Evolutionary conservation across 1,140 invertebrate species (phyloP), one percentile per base, ranked within the genome.

Genomic region (Aphelinus certus): DNA sequence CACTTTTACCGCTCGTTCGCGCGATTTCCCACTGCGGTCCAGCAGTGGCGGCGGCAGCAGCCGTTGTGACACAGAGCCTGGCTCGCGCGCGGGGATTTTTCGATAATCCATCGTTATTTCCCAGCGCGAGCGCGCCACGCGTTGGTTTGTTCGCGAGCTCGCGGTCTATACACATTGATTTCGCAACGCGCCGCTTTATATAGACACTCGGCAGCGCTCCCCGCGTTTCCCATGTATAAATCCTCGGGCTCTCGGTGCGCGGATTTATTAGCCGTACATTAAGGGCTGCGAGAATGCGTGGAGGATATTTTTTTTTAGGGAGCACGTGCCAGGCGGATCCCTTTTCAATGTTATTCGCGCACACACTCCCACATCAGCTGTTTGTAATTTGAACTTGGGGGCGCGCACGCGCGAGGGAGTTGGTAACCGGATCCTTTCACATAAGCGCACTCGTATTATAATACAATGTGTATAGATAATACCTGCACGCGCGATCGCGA

Each of bases 351-450:
- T 26, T 26, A 26, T 0, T 26, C 26, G 26, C 26, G 26, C 26
- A 26, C 26, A 26, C 26, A 26, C 26, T 26, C 26, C 26, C 26
- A 26, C 26, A 53, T 51, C 51, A 48, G 62, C 46, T 63, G 62
- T n/a, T 63, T 10, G 62, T 63, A 63, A 63, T 48, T 47, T 48
- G 62, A 63, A 48, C 62, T 63, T 63, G 62, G 26, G 26, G 26
- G 26, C 26, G 26, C 26, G 26, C 62, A 3, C 26, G 10, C 48
- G 62, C 26, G 47, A 48, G 47, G 46, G 3, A 47, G 47, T 10
- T 7, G 7, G 46, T 43, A 53, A 66, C 64, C 48, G 64, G 49
- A 66, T 66, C 64, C 64, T 66, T 66, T 66, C 64, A 66, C 64
- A 66, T 7, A 10, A 10, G 46, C 3, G 60, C 26, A 26, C 3